phyloP scores from a whole-genome alignment of 2,113 vertebrate species.

The Galemys pyrenaicus region DNA sequence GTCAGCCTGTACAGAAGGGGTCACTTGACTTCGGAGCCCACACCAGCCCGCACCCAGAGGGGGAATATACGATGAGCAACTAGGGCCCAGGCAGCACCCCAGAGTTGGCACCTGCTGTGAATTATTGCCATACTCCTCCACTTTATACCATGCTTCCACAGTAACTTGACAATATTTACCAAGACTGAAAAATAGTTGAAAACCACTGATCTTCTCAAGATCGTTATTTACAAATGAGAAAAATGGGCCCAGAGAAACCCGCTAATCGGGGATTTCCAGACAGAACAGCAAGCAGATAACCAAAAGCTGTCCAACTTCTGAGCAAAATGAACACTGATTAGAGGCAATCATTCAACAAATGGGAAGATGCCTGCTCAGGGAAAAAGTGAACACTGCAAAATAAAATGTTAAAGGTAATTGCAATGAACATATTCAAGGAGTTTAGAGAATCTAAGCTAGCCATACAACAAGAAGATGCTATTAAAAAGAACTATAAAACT shows the following conservation, averaged over 20 bases:
- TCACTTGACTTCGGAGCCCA: background rate
- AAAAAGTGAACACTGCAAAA: background rate
- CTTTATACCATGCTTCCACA: background rate
- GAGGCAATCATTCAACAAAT: no score
- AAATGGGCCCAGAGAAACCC: background rate
- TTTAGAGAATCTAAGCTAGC: background rate
- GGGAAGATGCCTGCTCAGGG: background rate
- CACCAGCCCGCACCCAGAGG: no score
- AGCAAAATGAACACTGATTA: background rate
- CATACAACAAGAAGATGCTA: background rate
- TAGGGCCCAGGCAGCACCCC: no score
- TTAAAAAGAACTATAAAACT: background rate
- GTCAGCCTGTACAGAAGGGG: rapidly evolving
- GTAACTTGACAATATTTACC: background rate
- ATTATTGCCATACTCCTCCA: rapidly evolving
- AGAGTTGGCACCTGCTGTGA: rapidly evolving
- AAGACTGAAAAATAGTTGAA: background rate
- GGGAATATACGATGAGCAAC: no score
- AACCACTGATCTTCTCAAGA: background rate
- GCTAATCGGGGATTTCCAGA: background rate
- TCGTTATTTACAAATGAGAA: background rate
- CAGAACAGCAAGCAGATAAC: background rate
- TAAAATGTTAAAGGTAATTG: background rate
- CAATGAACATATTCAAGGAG: background rate
- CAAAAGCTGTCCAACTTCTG: background rate